phyloP scores from a whole-genome alignment of 1,140 invertebrate species.

The Liolophura sinensis region DNA sequence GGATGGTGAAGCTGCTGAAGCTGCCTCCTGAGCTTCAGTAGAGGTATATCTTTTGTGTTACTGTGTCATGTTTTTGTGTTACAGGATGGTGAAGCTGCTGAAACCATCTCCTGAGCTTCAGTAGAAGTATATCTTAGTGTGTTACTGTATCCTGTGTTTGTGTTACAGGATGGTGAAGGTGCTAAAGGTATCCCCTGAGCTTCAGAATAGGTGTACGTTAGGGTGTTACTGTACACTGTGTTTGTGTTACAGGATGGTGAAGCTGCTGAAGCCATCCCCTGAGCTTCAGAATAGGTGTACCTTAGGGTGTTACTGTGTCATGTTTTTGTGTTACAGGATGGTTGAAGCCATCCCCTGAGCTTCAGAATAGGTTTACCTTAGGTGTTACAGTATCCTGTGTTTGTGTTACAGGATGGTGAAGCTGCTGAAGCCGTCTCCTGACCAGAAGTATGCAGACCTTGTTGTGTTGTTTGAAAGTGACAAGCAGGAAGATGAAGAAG shows the following conservation, averaged over 20 bases:
- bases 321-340: not conserved
- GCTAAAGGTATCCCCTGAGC: no score
- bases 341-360: not conserved
- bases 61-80: slow-evolving; percentile 3
- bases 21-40: not conserved
- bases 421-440: slow-evolving; percentile 39
- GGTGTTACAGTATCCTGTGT: slow-evolving; percentile 5
- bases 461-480: slow-evolving; percentile 43
- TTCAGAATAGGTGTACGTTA: no score
- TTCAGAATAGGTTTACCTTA: not conserved
- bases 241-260: not conserved
- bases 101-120: slow-evolving; percentile 11
- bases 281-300: not conserved
- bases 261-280: not conserved
- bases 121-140: slow-evolving; percentile 23
- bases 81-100: slow-evolving; percentile 25
- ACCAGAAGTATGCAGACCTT: slow-evolving; percentile 48
- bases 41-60: not conserved
- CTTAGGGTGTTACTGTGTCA: not conserved
- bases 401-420: slow-evolving; percentile 46
- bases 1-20: slow-evolving; percentile 6
- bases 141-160: not conserved
- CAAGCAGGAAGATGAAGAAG: slow-evolving; percentile 29
- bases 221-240: not conserved
- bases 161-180: no score